Conservation (phyloP, 2,888 invertebrate species). For the Tenthredo scrophulariae region DNA sequence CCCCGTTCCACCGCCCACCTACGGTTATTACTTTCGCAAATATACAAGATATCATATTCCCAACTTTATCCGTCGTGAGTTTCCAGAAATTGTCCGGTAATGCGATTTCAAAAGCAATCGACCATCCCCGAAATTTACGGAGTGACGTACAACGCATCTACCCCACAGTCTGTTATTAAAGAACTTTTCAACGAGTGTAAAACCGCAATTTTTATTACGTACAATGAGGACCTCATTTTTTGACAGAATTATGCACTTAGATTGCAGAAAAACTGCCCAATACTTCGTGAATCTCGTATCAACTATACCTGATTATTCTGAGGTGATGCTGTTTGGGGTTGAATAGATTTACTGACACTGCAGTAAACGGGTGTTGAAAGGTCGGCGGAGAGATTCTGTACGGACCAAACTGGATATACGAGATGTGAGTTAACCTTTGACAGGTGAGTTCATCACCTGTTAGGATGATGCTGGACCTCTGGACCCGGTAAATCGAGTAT, state of each 20-base stretch:
- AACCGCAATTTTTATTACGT: background rate
- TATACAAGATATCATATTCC: constrained; percentile 71
- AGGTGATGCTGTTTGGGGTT: constrained; percentile 4
- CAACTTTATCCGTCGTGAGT: constrained; percentile 51
- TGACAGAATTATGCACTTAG: background rate
- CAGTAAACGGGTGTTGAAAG: constrained; percentile 22
- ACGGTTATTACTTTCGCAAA: constrained; percentile 74
- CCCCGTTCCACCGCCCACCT: constrained; percentile 58
- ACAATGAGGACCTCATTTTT: background rate
- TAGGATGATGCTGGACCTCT: constrained; percentile 60
- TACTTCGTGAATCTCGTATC: background rate
- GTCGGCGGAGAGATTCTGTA: constrained; percentile 55
- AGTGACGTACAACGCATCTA: background rate
- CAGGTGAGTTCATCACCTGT: constrained; percentile 53
- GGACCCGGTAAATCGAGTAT: constrained; percentile 45
- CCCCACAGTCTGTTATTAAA: background rate
- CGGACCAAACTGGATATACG: constrained; percentile 65
- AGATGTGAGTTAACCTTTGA: constrained; percentile 65
- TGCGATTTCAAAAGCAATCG: constrained; percentile 50
- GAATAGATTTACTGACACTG: constrained; percentile 48
- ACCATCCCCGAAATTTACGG: background rate
- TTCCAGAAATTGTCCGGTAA: constrained; percentile 44
- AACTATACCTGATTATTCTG: background rate
- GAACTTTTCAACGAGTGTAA: background rate
- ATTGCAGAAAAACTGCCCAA: background rate